phyloP scores from a whole-genome alignment of 2,797 vertebrate genomes.

The Odontamblyopus lacepedii region DNA sequence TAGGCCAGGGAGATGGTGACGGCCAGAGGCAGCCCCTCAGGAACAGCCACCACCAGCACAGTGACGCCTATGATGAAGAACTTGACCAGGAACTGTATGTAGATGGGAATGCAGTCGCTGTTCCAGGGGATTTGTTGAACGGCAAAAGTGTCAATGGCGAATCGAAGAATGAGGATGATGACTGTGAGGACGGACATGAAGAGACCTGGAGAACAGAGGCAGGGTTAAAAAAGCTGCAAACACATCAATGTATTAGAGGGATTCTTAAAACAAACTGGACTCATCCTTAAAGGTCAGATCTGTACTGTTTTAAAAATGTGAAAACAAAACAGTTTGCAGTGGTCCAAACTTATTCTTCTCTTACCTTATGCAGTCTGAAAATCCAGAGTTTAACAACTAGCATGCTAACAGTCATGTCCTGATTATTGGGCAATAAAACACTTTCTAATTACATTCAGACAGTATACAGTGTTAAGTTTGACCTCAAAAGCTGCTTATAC shows the following conservation, averaged over 20 bases:
- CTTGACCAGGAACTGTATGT: constrained; percentile 96
- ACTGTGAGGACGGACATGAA: constrained; percentile 95
- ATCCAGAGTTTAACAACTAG: too few species aligned
- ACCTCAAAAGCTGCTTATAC: too few species aligned
- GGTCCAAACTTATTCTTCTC: too few species aligned
- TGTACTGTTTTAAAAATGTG: too few species aligned
- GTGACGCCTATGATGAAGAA: constrained; percentile 99
- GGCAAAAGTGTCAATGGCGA: constrained; percentile 93
- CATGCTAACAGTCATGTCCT: too few species aligned
- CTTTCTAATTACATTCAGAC: too few species aligned
- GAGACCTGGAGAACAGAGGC: constrained; percentile 78
- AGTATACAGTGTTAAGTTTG: too few species aligned
- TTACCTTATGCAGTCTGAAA: too few species aligned
- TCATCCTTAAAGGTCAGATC: too few species aligned
- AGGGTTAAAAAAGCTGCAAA: not conserved
- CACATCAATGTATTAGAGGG: not conserved
- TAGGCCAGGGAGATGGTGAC: constrained; percentile 98
- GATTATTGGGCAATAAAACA: too few species aligned
- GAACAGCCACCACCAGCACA: constrained; percentile 95
- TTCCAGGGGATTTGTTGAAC: constrained; percentile 87
- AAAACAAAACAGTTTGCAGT: too few species aligned
- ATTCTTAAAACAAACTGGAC: not conserved
- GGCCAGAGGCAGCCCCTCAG: constrained; percentile 95
- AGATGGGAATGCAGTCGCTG: constrained; percentile 88
- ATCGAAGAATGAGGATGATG: constrained; percentile 92